A percentile compares a stretch with the other conserved stretches of the same genome.
These are phyloP conservation scores for Hydrozoanthus gracilis DNA, from an alignment of 92 coral and sea anemone genomes.

Conservation along the genomic window DNA sequence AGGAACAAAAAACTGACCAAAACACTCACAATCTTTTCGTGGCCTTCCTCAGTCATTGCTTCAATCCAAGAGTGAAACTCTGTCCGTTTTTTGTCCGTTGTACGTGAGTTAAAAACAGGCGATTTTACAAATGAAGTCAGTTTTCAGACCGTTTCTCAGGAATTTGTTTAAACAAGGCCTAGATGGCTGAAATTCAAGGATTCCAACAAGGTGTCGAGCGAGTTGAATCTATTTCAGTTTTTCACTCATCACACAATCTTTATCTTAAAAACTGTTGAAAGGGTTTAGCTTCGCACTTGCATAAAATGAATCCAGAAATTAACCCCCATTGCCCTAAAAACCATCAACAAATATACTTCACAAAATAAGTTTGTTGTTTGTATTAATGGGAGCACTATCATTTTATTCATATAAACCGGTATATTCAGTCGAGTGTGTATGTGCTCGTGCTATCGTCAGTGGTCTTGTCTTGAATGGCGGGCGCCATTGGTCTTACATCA, in stretches of 20 bases:
- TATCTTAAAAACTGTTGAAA: background rate
- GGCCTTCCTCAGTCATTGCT: too few relatives aligned
- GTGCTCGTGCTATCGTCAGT: background rate
- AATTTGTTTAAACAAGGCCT: too few relatives aligned
- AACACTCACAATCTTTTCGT: too few relatives aligned
- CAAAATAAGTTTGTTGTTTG: background rate
- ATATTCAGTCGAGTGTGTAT: background rate
- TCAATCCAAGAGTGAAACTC: too few relatives aligned
- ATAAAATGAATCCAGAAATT: background rate
- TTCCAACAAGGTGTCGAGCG: background rate
- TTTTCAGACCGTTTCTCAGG: too few relatives aligned
- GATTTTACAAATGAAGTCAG: too few relatives aligned
- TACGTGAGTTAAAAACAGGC: too few relatives aligned
- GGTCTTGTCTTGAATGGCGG: background rate
- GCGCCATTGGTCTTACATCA: background rate
- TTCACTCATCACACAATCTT: background rate
- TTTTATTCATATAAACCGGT: background rate
- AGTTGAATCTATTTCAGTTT: background rate
- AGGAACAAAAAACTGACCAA: too few relatives aligned
- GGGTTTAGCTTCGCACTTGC: too few relatives aligned
- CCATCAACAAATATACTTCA: slow-evolving; percentile 5
- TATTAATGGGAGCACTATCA: slow-evolving; percentile 2
- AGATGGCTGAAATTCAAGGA: too few relatives aligned
- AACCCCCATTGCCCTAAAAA: background rate
- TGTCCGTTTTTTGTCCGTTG: too few relatives aligned